These are phyloP conservation scores for Sphenodon punctatus DNA, from an alignment of 2,797 vertebrate genomes.

Conservation along the genomic window DNA sequence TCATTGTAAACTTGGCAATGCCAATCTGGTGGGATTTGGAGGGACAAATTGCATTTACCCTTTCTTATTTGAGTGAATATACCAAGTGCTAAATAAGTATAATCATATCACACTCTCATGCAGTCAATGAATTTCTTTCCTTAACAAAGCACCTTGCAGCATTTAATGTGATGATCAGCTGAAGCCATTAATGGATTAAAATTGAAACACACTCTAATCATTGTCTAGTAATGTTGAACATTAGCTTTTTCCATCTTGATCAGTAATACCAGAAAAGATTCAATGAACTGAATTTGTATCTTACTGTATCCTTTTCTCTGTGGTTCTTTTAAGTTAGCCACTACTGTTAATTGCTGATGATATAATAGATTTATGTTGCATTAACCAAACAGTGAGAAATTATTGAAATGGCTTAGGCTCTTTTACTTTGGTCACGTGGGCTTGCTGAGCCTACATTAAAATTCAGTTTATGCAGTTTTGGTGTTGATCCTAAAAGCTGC, in stretches of 20 bases:
- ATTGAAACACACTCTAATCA: not conserved
- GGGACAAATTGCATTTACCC: no score
- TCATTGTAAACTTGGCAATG: not conserved
- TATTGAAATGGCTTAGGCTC: not conserved
- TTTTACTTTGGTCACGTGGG: not conserved
- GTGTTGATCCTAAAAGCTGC: slow-evolving; percentile 28
- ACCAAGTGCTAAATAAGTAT: not conserved
- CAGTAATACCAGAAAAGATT: not conserved
- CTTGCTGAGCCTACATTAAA: slow-evolving; percentile 30
- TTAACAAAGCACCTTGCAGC: slow-evolving; percentile 22
- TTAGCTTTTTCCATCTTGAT: not conserved
- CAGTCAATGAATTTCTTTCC: not conserved
- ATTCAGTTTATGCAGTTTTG: slow-evolving; percentile 31
- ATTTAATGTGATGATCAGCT: not conserved
- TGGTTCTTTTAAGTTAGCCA: slow-evolving; percentile 22
- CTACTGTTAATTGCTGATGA: not conserved
- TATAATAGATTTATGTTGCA: not conserved
- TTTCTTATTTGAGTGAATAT: not conserved
- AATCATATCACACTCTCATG: not conserved
- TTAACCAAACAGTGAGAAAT: slow-evolving; percentile 27
- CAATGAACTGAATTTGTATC: not conserved
- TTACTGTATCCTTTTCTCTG: not conserved
- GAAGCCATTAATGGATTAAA: slow-evolving; percentile 16
- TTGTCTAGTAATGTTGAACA: not conserved
- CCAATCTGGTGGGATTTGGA: not conserved